Evolutionary conservation across 2,113 vertebrate genomes (phyloP), one percentile per base, ranked within the genome.

Genomic region (Ahaetulla prasina): DNA sequence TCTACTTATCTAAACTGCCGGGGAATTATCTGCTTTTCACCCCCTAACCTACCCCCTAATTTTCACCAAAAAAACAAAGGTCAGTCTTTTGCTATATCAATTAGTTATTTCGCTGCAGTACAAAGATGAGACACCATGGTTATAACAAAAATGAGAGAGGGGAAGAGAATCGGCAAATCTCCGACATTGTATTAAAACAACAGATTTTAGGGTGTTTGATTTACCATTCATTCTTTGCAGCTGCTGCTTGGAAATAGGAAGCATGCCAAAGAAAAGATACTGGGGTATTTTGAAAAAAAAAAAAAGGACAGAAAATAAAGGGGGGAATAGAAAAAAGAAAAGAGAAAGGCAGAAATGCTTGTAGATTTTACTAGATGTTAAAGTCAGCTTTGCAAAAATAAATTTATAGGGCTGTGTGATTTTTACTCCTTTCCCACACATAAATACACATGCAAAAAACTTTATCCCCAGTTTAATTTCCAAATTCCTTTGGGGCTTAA

Each of bases 131-230:
- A 95, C 90, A 96, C 94, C 95, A 95, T 54, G 93, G 94, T 94
- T 92, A 95, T 96, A 94, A 96, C 96, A 96, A 96, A 96, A 95
- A 94, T 94, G 97, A 95, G 89, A 92, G 92, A 88, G 90, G 5
- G 52, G 94, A 95, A 95, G 95, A 97, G 95, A 97, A 97, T 95
- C 96, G 96, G 96, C 94, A 98, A 98, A 98, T 97, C 96, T 97
- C 97, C 97, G 97, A 97, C 97, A 98, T 98, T 98, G 98, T 98
- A 97, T 97, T 97, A 97, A 98, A 97, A 98, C 98, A 98, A 98
- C 97, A 94, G 97, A 96, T 97, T 98, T 98, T 97, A 97, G 98
- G 97, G 97, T 97, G 96, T 98, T 97, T 98, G 98, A 98, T 98
- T 98, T 97, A 98, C 98, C 97, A 98, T 98, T 98, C 98, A 98